A percentile compares a stretch with the other conserved stretches of the same genome.
These are phyloP conservation scores for Schizotus pectinicornis DNA, from an alignment of 2,888 invertebrate genomes.

Conservation along the genomic window DNA sequence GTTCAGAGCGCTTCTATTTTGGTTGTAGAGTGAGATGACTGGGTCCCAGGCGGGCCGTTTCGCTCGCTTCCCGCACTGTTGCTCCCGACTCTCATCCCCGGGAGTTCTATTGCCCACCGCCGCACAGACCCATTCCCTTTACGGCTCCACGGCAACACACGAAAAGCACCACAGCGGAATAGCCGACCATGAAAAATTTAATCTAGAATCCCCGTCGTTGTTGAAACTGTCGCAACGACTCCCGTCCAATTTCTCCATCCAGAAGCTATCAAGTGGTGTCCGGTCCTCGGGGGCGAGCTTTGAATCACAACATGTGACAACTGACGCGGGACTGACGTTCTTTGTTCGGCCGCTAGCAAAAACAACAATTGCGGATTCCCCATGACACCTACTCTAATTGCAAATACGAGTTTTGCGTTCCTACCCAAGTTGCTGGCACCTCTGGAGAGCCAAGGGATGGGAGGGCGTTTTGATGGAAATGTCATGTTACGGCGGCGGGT, in stretches of 20 bases:
- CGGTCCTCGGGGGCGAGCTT: conserved; percentile 3
- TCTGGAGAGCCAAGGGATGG: no score
- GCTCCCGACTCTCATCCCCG: conserved; percentile 39
- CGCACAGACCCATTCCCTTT: conserved; percentile 41
- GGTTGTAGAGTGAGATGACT: conserved; percentile 38
- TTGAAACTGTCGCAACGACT: conserved; percentile 49
- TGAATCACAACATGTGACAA: conserved; percentile 30
- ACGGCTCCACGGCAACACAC: conserved; percentile 40
- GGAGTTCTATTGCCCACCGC: conserved; percentile 34
- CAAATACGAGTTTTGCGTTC: conserved; percentile 32
- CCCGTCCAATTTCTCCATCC: conserved; percentile 44
- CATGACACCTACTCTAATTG: conserved; percentile 37
- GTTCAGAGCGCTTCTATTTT: conserved; percentile 35
- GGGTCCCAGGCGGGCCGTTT: conserved; percentile 48
- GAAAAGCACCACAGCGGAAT: conserved; percentile 41
- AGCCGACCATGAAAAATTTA: conserved; percentile 53
- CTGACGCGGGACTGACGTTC: conserved; percentile 37
- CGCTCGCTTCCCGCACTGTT: conserved; percentile 44
- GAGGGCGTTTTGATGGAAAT: no score
- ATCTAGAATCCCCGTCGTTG: conserved; percentile 48
- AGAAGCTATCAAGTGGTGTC: conserved; percentile 43
- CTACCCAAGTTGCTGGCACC: no score
- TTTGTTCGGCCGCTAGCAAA: conserved; percentile 34
- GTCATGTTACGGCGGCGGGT: no score
- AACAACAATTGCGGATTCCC: conserved; percentile 33